Base-by-base conservation (phyloP, 92 coral and sea anemone species). In the Porites evermanni region DNA sequence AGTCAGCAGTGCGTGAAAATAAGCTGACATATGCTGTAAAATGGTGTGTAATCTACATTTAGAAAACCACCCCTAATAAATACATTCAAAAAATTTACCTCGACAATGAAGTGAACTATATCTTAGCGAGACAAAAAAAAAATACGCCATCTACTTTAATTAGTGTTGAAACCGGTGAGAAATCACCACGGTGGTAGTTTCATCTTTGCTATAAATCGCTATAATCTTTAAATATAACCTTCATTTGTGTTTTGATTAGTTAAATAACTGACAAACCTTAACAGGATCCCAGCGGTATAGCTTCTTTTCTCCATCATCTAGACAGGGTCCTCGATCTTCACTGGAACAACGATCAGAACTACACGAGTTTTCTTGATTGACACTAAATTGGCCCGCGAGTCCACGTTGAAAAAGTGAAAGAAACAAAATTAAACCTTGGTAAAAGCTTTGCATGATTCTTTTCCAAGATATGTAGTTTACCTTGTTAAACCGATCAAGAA, bases 281-380 rank as follows among this genome's bases (percentile, higher is more conserved):
- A 95, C 89, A 3, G 99, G 99, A 44, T 97, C 98, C 99, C 99
- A 97, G 32, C 98, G 97, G 65, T 87, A 97, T 7, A 97, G 93
- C 78, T 79, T 82, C 83, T 84, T 79, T 79, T 78, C 64, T 18
- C 91, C 87, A 67, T 86, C 80, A 17, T 92, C 89, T 38, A 67
- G 13, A 53, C 95, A 92, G 0, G 95, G 95, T 13, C 95, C 95
- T 29, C 72, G 91, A 58, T 92, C 89, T 70, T 76, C 79, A 12
- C 23, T 26, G 16, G 71, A 74, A 66, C 88, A 85, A 64, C 67
- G 74, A 14, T 76, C 83, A n/a, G 76, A 66, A 18, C 19, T 8
- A 29, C 88, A 85, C 72, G 87, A 81, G 77, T 67, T 50, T 52
- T 61, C 87, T 51, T 74, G 87, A 73, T 10, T 50, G 72, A 18